phyloP scores from a whole-genome alignment of 2,113 vertebrate genomes.

The Canis aureus region DNA sequence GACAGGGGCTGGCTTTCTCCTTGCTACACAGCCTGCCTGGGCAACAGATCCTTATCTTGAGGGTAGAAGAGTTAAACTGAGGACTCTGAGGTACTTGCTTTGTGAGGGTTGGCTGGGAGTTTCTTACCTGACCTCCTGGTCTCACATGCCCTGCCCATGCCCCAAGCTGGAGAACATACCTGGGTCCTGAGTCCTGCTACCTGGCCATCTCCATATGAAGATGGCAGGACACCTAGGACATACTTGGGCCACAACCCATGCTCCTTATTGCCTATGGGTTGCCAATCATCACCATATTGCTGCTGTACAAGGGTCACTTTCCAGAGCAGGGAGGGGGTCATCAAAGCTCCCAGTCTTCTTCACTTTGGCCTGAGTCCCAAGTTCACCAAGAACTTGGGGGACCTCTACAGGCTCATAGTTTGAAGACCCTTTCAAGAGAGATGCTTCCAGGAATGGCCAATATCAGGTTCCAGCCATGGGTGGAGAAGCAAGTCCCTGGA shows the following conservation, averaged over 20 bases:
- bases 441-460: not conserved
- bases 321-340: not conserved
- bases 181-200: not conserved
- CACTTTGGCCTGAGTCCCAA: not conserved
- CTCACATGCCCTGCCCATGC: not conserved
- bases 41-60: not conserved
- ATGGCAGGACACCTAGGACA: not conserved
- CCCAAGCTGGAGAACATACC: not conserved
- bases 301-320: not conserved
- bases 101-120: not conserved
- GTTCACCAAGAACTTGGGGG: not conserved
- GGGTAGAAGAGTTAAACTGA: not conserved
- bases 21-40: not conserved
- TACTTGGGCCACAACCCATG: not conserved
- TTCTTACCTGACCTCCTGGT: not conserved
- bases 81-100: not conserved
- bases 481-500: not conserved
- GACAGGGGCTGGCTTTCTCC: not conserved
- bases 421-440: not conserved
- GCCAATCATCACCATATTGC: not conserved
- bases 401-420: not conserved
- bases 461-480: not conserved
- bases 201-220: not conserved
- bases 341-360: not conserved
- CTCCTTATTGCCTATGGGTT: not conserved